A percentile compares a stretch with the other conserved stretches of the same genome.
Conservation (phyloP, 2,888 invertebrate genomes). For the Strigamia transsilvanica region DNA sequence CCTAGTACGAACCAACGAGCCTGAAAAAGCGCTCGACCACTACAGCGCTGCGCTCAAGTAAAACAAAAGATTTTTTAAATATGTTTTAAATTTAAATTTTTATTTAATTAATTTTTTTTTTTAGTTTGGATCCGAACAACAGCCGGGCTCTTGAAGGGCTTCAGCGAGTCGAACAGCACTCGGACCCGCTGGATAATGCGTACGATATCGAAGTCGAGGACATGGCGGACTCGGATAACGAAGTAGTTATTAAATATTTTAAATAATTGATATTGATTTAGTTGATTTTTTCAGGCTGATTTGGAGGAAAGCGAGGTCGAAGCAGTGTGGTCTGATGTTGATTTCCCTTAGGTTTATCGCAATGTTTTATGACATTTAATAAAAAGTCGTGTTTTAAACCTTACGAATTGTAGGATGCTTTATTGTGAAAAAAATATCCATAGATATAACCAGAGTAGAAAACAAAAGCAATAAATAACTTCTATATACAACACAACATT, state of each 20-base stretch:
- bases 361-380: not conserved
- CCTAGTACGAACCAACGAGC: constrained; percentile 71
- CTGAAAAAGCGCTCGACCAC: constrained; percentile 75
- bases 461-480: constrained; percentile 52
- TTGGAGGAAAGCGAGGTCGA: constrained; percentile 66
- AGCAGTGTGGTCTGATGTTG: constrained; percentile 72
- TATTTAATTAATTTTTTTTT: constrained; percentile 30
- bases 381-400: not conserved
- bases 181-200: constrained; percentile 57
- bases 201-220: constrained; percentile 62
- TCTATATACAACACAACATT: constrained; percentile 50
- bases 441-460: constrained; percentile 37
- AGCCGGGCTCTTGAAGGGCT: constrained; percentile 73
- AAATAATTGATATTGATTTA: not conserved
- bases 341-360: constrained; percentile 62
- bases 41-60: constrained; percentile 74
- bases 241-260: constrained; percentile 58
- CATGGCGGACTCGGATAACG: constrained; percentile 63
- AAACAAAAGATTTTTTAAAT: too few relatives aligned
- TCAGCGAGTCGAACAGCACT: constrained; percentile 69
- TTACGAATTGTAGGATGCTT: constrained; percentile 46
- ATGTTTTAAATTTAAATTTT: not conserved
- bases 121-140: constrained; percentile 73
- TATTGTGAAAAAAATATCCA: constrained; percentile 53
- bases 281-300: constrained; percentile 54